These are phyloP conservation scores for Megalopta genalis DNA, from an alignment of 1,140 invertebrate species.

Conservation along the genomic window DNA sequence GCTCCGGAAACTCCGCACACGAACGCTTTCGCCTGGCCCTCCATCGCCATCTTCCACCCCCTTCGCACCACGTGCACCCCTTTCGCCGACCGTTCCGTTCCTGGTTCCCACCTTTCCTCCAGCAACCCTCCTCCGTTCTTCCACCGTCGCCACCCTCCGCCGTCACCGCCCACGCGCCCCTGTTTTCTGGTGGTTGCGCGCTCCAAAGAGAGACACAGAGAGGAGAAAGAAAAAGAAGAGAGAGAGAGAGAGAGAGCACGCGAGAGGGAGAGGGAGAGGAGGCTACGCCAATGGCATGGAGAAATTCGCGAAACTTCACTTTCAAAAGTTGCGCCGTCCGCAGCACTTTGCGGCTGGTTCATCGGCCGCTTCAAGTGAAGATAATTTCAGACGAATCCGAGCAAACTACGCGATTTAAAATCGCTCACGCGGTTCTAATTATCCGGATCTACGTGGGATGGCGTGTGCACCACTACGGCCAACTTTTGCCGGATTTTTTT, in stretches of 20 bases:
- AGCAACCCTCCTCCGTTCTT: constrained; percentile 7
- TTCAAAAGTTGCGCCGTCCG: constrained; percentile 58
- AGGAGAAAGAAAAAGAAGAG: too few relatives aligned
- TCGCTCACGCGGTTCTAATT: constrained; percentile 27
- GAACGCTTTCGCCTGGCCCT: constrained; percentile 25
- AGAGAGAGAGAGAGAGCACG: too few relatives aligned
- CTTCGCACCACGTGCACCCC: too few relatives aligned
- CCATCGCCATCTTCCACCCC: neutral
- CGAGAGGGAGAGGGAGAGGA: neutral
- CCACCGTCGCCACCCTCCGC: neutral
- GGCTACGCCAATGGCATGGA: constrained; percentile 47
- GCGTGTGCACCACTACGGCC: neutral
- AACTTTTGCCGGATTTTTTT: neutral
- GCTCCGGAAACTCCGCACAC: constrained; percentile 56
- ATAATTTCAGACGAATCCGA: constrained; percentile 55
- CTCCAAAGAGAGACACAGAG: too few relatives aligned
- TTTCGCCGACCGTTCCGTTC: too few relatives aligned
- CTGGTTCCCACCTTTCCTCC: neutral
- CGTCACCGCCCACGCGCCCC: constrained; percentile 4
- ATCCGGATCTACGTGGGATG: neutral
- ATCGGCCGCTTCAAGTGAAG: constrained; percentile 53
- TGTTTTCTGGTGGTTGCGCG: constrained; percentile 54
- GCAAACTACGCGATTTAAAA: constrained; percentile 49
- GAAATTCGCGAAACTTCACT: constrained; percentile 63
- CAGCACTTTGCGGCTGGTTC: constrained; percentile 59